Base-by-base conservation (phyloP, 2,888 invertebrate species). In the Rhogogaster chlorosoma region DNA sequence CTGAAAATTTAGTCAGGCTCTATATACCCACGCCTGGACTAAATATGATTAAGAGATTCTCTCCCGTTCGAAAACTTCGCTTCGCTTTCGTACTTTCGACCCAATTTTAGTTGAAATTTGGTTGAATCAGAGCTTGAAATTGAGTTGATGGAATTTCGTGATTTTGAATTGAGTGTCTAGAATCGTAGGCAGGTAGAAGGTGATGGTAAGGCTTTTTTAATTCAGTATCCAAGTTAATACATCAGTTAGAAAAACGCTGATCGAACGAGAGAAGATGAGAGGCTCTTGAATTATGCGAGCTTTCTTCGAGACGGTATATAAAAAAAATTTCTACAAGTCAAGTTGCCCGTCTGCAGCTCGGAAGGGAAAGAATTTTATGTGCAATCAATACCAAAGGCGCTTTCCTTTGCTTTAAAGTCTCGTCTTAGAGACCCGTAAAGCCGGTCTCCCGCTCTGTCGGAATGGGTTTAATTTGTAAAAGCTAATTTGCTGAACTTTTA, bases 401-500 rank as follows among this genome's bases (percentile, higher is more conserved):
- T 80, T 80, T 80, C 80, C 80, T 80, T 80, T 80, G 80, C 80
- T 80, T 80, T 57, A 80, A 80, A 80, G 80, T 80, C 61, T 38
- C 38, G 80, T 61, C 80, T 80, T 36, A 61, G 57, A 80, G 80
- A 80, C 84, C 78, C 84, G 87, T 88, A 89, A 88, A 90, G 88
- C 87, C 89, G 86, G 86, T 86, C 80, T 78, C 86, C 73, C 82
- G 57, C 85, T 83, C 42, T 87, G 64, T 85, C 87, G 87, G 88
- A 89, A 89, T 88, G 89, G 89, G 88, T 92, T 91, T 92, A 91
- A 93, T 92, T 92, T 91, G 92, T 92, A 90, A 91, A 91, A 92
- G 91, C 90, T 93, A 92, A 92, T 92, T 92, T 90, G 89, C 88
- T 89, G 86, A 91, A 92, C 90, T 92, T 92, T 91, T 91, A 88